These are phyloP conservation scores for Pycnomerus fuliginosus DNA, from an alignment of 2,888 invertebrate genomes.

Conservation along the genomic window DNA sequence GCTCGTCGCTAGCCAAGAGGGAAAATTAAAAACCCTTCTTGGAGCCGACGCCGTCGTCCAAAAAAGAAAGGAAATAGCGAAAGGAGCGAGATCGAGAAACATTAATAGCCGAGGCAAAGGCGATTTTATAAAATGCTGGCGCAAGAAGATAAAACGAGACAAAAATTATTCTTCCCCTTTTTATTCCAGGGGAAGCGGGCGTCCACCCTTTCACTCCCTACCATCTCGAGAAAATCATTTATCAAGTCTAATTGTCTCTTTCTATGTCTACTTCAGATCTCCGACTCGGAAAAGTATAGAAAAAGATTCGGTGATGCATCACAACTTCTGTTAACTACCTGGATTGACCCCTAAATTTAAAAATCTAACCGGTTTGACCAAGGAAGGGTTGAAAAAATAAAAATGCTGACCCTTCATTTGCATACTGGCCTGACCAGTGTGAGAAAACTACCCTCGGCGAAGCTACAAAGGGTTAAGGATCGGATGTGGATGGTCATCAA, in stretches of 20 bases:
- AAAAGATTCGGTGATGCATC: background rate
- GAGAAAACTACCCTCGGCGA: too few relatives aligned
- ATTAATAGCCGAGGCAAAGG: slow-evolving; percentile 44
- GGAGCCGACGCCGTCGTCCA: slow-evolving; percentile 13
- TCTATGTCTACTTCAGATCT: slow-evolving; percentile 41
- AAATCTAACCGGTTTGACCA: too few relatives aligned
- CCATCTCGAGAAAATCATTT: slow-evolving; percentile 47
- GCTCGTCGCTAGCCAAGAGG: slow-evolving; percentile 30
- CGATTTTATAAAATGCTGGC: slow-evolving; percentile 50
- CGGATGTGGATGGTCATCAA: too few relatives aligned
- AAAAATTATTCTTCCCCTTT: slow-evolving; percentile 50
- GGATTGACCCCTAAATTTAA: too few relatives aligned
- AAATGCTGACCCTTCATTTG: slow-evolving; percentile 50
- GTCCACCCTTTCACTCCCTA: slow-evolving; percentile 8
- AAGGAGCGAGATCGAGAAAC: slow-evolving; percentile 37
- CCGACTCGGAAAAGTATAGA: slow-evolving; percentile 14
- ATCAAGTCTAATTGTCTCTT: slow-evolving; percentile 50
- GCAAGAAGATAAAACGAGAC: slow-evolving; percentile 49
- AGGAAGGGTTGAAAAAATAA: too few relatives aligned
- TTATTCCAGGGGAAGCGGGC: slow-evolving; percentile 32
- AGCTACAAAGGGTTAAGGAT: too few relatives aligned
- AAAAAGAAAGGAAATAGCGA: slow-evolving; percentile 35
- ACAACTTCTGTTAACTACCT: too few relatives aligned
- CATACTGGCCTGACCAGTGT: slow-evolving; percentile 49
- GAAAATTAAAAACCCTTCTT: slow-evolving; percentile 34